These are phyloP conservation scores for Sminthopsis crassicaudata DNA, from an alignment of 2,113 vertebrate genomes.

Conservation along the genomic window DNA sequence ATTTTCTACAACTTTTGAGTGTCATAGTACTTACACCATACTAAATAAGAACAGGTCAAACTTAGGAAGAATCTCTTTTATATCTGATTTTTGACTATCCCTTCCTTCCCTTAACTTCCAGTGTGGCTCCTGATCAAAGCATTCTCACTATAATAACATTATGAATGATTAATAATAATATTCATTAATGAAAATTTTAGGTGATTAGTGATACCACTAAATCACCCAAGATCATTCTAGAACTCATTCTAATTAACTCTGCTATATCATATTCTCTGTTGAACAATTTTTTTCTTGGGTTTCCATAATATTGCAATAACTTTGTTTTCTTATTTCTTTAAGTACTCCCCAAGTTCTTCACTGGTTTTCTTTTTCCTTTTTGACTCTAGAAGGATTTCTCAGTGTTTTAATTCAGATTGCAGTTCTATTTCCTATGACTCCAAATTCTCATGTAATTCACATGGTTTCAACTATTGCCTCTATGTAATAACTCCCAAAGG, in stretches of 20 bases:
- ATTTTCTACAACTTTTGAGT: not conserved
- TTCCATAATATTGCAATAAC: not conserved
- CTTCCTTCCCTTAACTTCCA: constrained; percentile 17
- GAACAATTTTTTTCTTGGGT: not conserved
- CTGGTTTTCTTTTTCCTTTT: not conserved
- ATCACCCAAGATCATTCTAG: constrained; percentile 8
- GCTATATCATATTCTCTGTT: constrained; percentile 3
- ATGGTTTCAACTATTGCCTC: constrained; percentile 5
- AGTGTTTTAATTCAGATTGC: not conserved
- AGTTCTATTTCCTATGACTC: not conserved
- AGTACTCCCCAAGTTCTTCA: constrained; percentile 30
- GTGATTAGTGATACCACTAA: not conserved
- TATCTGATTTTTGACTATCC: not conserved
- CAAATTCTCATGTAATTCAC: constrained; percentile 8
- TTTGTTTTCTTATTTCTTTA: constrained; percentile 5
- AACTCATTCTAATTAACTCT: constrained; percentile 21
- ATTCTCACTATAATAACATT: constrained; percentile 3
- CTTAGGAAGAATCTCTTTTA: not conserved
- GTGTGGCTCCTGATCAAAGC: not conserved
- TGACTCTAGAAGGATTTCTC: not conserved
- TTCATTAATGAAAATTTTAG: no score
- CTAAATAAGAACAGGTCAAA: no score
- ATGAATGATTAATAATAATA: not conserved
- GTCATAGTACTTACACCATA: not conserved
- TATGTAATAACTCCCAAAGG: constrained; percentile 23